A percentile compares a stretch with the other conserved stretches of the same genome.
Evolutionary conservation across 2,113 vertebrate species (phyloP).

Genomic region (Archocentrus centrarchus): DNA sequence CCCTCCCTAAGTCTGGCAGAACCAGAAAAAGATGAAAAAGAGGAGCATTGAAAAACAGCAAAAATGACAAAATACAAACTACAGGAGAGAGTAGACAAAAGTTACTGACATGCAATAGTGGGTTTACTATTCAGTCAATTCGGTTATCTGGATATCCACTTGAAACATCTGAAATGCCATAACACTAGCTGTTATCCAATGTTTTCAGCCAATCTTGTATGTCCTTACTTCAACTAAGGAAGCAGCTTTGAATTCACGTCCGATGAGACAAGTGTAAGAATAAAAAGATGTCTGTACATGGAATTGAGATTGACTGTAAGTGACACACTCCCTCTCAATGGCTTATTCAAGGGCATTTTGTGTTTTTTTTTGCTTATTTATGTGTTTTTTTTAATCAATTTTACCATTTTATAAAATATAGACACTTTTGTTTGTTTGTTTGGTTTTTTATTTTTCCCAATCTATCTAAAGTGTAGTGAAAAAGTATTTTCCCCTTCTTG

Average conservation of each 20-base stretch:
- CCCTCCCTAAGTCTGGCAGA: no score
- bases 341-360: background rate
- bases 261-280: background rate
- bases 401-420: background rate
- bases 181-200: background rate
- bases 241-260: background rate
- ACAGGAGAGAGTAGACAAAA: background rate
- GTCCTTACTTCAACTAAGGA: background rate
- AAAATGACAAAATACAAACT: background rate
- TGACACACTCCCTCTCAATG: background rate
- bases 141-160: background rate
- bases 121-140: background rate
- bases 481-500: no score
- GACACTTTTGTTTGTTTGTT: background rate
- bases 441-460: no score
- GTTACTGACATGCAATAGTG: background rate
- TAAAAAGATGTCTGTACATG: no score
- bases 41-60: background rate
- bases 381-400: background rate
- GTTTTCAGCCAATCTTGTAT: no score
- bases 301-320: background rate
- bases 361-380: background rate
- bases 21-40: background rate
- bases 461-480: no score
- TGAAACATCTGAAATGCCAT: background rate